Percentiles rank a stretch among this genome's conserved stretches.
These are phyloP conservation scores for Bubalus kerabau DNA, from an alignment of 2,113 vertebrate species.

Conservation along the genomic window DNA sequence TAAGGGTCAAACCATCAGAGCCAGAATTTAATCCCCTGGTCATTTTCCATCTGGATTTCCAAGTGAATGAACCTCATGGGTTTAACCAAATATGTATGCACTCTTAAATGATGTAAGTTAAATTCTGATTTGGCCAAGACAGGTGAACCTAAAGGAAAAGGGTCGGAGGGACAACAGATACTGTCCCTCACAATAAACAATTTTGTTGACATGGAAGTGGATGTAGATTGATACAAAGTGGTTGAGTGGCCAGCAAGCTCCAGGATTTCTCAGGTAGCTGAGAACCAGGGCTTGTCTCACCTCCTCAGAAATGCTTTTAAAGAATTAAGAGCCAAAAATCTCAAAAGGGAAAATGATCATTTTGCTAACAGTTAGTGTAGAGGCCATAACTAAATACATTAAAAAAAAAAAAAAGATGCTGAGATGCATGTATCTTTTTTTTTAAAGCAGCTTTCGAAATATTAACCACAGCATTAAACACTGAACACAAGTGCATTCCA, in stretches of 20 bases:
- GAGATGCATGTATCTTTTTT: conserved; percentile 81
- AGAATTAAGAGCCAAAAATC: conserved; percentile 62
- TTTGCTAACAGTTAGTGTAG: conserved; percentile 76
- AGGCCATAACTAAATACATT: conserved; percentile 74
- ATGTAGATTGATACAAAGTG: background rate
- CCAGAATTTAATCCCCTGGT: conserved; percentile 16
- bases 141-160: conserved; percentile 6
- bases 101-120: background rate
- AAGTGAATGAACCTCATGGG: conserved; percentile 24
- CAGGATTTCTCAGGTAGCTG: background rate
- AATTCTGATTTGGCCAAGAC: conserved; percentile 7
- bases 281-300: background rate
- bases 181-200: background rate
- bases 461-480: conserved; percentile 82
- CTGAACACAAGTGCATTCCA: conserved; percentile 81
- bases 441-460: conserved; percentile 84
- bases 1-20: background rate
- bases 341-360: conserved; percentile 63
- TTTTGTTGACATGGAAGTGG: background rate
- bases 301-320: conserved; percentile 61
- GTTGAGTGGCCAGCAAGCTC: background rate
- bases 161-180: conserved; percentile 5
- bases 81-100: conserved; percentile 30
- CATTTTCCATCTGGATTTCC: conserved; percentile 25
- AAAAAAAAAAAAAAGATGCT: conserved; percentile 66